A percentile compares a stretch with the other conserved stretches of the same genome.
phyloP scores from a whole-genome alignment of 2,888 invertebrate species.

The Trachelus stipa region DNA sequence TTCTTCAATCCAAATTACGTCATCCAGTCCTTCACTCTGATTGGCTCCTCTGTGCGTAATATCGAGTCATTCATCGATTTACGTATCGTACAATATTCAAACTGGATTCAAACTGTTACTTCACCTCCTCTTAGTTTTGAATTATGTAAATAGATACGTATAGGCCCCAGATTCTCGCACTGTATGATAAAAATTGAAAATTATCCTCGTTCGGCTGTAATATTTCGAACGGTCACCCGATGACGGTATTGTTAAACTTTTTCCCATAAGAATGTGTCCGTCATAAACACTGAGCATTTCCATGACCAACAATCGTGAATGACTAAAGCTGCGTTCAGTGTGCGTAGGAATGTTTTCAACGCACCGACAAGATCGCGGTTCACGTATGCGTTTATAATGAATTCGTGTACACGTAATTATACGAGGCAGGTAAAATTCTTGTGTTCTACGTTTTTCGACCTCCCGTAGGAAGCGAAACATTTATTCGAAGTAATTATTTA shows the following conservation, averaged over 20 bases:
- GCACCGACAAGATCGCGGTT: neutral
- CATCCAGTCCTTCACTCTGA: no score
- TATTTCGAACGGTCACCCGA: neutral
- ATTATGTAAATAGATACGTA: neutral
- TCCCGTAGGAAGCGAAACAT: slow-evolving; percentile 5
- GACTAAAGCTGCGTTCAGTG: neutral
- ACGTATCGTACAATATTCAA: neutral
- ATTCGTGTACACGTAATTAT: neutral
- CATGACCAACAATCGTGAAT: neutral
- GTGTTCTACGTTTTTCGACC: neutral
- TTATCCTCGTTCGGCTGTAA: neutral
- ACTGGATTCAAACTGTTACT: neutral
- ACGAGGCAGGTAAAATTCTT: neutral
- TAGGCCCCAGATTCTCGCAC: neutral
- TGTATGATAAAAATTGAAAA: neutral
- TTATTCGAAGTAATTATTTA: slow-evolving; percentile 1
- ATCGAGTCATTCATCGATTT: neutral
- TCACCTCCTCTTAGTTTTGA: neutral
- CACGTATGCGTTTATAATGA: neutral
- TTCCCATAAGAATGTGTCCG: neutral
- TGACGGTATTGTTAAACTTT: neutral
- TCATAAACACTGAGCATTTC: neutral
- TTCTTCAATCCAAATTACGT: no score
- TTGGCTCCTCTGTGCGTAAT: no score
- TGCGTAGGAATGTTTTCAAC: neutral